These are phyloP conservation scores for Eulithis prunata DNA, from an alignment of 2,888 invertebrate genomes.

Conservation along the genomic window DNA sequence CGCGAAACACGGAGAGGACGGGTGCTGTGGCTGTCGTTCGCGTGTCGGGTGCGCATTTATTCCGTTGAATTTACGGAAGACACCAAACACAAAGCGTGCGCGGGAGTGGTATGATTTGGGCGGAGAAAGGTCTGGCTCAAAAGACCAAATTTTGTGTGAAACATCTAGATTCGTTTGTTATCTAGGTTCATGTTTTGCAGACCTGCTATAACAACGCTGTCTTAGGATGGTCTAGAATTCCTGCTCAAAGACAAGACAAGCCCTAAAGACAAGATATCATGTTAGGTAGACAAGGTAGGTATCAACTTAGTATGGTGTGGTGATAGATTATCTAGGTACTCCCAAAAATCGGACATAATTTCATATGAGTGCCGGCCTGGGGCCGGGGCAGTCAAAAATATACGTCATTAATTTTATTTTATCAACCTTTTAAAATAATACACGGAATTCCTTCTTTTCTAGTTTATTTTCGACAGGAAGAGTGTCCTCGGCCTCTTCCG, in stretches of 20 bases:
- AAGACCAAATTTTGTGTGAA: constrained; percentile 3
- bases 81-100: too few relatives aligned
- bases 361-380: not conserved
- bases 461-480: constrained; percentile 50
- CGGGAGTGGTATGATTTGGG: not conserved
- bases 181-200: not conserved
- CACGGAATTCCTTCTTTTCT: constrained; percentile 45
- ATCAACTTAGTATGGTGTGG: too few relatives aligned
- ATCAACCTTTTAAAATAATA: constrained; percentile 7
- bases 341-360: not conserved
- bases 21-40: too few relatives aligned
- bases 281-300: too few relatives aligned
- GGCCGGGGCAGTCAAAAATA: not conserved
- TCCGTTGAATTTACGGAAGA: too few relatives aligned
- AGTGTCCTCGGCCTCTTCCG: constrained; percentile 50
- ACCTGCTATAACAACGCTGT: too few relatives aligned
- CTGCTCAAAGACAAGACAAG: too few relatives aligned
- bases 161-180: not conserved
- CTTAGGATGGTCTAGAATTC: too few relatives aligned
- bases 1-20: too few relatives aligned
- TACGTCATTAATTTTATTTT: constrained; percentile 37
- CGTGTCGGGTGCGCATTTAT: too few relatives aligned
- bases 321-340: too few relatives aligned
- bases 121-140: constrained; percentile 5
- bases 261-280: too few relatives aligned